phyloP scores from a whole-genome alignment of 2,113 vertebrate genomes.

The Leptodactylus fuscus region DNA sequence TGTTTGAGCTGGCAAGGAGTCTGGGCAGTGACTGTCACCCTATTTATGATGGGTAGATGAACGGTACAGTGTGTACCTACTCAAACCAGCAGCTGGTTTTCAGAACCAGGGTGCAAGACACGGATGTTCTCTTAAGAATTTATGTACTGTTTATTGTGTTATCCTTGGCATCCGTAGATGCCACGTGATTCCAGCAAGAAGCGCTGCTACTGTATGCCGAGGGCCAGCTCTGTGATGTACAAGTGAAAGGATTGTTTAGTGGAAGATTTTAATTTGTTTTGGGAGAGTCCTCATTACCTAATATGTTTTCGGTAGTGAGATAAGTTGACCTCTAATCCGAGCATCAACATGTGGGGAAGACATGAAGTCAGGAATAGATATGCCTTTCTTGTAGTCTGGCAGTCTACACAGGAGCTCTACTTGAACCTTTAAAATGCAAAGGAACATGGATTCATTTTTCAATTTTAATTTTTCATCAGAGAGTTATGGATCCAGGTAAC shows the following conservation, averaged over 20 bases:
- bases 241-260: constrained; percentile 16
- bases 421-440: too few relatives aligned
- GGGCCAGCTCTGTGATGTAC: neutral
- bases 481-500: too few relatives aligned
- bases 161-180: constrained; percentile 6
- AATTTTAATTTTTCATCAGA: too few relatives aligned
- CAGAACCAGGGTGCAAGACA: neutral
- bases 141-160: constrained; percentile 44
- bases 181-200: constrained; percentile 5
- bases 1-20: neutral
- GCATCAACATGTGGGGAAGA: neutral
- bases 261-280: neutral
- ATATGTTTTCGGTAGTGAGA: neutral
- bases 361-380: neutral
- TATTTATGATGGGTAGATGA: neutral
- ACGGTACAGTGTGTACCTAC: constrained; percentile 1
- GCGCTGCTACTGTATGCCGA: neutral
- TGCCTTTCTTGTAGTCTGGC: too few relatives aligned
- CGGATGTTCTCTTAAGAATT: neutral
- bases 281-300: neutral
- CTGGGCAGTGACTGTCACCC: neutral
- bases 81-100: neutral
- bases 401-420: neutral
- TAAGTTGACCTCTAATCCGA: neutral
- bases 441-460: too few relatives aligned